Base-by-base conservation (phyloP, 2,113 vertebrate species). In the Sinocyclocheilus anophthalmus region DNA sequence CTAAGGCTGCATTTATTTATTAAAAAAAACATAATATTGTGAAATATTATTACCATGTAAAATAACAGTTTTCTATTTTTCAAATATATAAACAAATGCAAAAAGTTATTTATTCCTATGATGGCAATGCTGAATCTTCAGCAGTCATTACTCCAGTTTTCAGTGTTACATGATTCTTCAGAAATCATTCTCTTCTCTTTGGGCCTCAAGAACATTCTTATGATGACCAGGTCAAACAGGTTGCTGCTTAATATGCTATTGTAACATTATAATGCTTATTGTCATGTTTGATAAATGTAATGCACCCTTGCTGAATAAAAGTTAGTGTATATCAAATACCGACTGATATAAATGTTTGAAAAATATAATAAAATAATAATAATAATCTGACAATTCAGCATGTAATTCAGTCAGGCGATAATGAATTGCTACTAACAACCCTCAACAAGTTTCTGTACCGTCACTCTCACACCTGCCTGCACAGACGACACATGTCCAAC, bases 381-480 rank as follows among this genome's bases (percentile, higher is more conserved):
- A 76, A 55, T 18, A 9, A 79, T 39, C 53, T 14, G 42, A 24
- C 72, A 48, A 24, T 76, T 76, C n/a, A 48, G 42, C 42, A 76
- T 14, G 42, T 76, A 24, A 76, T 76, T 13, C n/a, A 50, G n/a
- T 50, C 42, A 76, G 73, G 72, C 12, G 2, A 48, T 75, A n/a
- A 75, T 48, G 72, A 75, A 75, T 12, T 24, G 45, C 45, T 76
- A 76, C 45, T 48, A 76, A 81, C n/a, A 67, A 30, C 13, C 30
- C 26, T 81, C 79, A 67, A 37, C 39, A 67, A 30, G 79, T 67
- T 33, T 69, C 84, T 42, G n/a, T 50, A 81, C 63, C 18, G 65
- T 53, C 13, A 76, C 48, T 84, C 76, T 80, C 59, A 69, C 70
- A 70, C 89, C 81, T 85, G 67, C 55, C 86, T 18, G 67, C 30